Percentiles rank a stretch among this genome's conserved stretches.
These are phyloP conservation scores for Argyra leucocephala DNA, from an alignment of 2,888 invertebrate genomes.

Conservation along the genomic window DNA sequence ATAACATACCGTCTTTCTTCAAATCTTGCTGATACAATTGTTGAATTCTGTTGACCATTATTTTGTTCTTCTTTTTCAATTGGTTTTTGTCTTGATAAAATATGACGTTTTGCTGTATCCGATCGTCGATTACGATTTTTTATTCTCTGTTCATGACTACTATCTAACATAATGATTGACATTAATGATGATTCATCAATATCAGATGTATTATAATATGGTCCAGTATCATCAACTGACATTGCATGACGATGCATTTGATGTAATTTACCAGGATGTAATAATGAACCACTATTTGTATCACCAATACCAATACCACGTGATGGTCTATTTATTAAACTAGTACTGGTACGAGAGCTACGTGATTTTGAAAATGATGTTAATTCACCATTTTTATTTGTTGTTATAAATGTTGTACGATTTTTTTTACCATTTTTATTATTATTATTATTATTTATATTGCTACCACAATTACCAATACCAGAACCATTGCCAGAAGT, in stretches of 20 bases:
- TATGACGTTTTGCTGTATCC: conserved; percentile 61
- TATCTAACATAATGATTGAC: conserved; percentile 22
- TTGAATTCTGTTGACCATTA: conserved; percentile 17
- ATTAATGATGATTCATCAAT: not conserved
- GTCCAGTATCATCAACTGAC: conserved; percentile 67
- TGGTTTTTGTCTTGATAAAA: conserved; percentile 64
- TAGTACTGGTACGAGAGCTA: conserved; percentile 36
- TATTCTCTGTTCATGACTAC: conserved; percentile 42
- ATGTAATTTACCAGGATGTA: conserved; percentile 57
- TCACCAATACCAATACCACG: conserved; percentile 47
- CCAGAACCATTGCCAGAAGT: not conserved
- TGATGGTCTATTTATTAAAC: conserved; percentile 37
- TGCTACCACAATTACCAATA: not conserved
- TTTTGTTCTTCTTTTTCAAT: conserved; percentile 56
- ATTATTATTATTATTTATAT: not conserved
- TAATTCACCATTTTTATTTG: conserved; percentile 28
- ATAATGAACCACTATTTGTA: conserved; percentile 34
- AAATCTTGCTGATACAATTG: conserved; percentile 15
- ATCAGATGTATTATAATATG: not conserved
- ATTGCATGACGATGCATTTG: conserved; percentile 58
- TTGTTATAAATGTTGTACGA: not conserved
- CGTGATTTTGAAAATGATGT: conserved; percentile 31
- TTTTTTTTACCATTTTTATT: not conserved
- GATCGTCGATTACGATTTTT: conserved; percentile 51
- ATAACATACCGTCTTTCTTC: conserved; percentile 34